phyloP scores from a whole-genome alignment of 2,797 vertebrate species.

The Arnoldichthys spilopterus region DNA sequence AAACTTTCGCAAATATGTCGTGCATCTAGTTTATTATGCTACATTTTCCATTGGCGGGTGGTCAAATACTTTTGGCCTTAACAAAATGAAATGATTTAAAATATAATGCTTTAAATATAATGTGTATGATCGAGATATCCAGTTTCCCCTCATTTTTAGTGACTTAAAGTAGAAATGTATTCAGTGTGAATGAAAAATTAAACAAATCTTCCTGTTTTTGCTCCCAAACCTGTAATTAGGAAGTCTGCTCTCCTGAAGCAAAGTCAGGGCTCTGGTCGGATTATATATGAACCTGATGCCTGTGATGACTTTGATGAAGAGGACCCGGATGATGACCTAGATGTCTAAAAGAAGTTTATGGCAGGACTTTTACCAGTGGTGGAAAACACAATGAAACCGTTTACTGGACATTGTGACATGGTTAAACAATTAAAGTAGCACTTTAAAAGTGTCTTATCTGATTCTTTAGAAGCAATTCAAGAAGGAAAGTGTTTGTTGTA shows the following conservation, averaged over 20 bases:
- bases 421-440: too few species aligned
- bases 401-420: neutral
- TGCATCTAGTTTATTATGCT: neutral
- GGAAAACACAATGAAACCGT: slow-evolving; percentile 16
- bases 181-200: neutral
- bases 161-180: neutral
- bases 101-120: neutral
- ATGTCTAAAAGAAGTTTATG: slow-evolving; percentile 69
- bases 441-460: neutral
- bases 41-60: neutral
- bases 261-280: slow-evolving; percentile 72
- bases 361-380: neutral
- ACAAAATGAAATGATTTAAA: too few species aligned
- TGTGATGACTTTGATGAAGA: slow-evolving; percentile 85
- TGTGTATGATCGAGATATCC: neutral
- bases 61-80: neutral
- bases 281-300: slow-evolving; percentile 81
- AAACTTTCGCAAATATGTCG: too few species aligned
- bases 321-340: slow-evolving; percentile 87
- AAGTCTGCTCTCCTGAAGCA: slow-evolving; percentile 78
- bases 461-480: neutral
- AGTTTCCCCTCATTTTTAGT: neutral
- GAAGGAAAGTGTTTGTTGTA: neutral
- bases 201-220: neutral
- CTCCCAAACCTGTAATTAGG: slow-evolving; percentile 58